Evolutionary conservation across 92 coral and sea anemone species (phyloP), one percentile per base, ranked within the genome.

Genomic region (Parazoanthus atlanticus): DNA sequence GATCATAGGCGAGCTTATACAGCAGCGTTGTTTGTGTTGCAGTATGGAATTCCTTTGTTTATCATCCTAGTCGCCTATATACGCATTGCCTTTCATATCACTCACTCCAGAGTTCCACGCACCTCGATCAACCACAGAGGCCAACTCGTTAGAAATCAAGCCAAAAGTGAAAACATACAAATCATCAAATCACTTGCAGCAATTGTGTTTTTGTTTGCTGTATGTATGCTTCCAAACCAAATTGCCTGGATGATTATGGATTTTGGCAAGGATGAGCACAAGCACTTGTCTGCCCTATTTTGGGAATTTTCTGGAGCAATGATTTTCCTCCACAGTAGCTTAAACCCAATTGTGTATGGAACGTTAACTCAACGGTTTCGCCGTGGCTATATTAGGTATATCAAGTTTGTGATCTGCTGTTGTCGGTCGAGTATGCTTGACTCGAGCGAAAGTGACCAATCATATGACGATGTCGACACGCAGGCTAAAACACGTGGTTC

Each of bases 211-310:
- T 79, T 92, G n/a, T 97, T 97, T 79, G 93, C 96, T 49, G 89
- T 92, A 25, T 93, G 98, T 33, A 97, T 94, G 95, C 79, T 97
- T 78, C 98, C 98, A 19, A 95, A 96, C 73, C 93, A 96, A 64
- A 95, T 97, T 41, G 98, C 96, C 7, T 97, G 99, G 99, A 90
- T 97, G 89, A 74, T 96, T 86, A 79, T 88, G 76, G 98, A 97
- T 67, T 95, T 97, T 86, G 99, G 96, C 5, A 92, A 93, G n/a
- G 93, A 89, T 15, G 74, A 94, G 15, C 64, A 92, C 66, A 85
- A 92, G 73, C 90, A 97, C 47, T 81, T 97, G 31, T 90, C 95
- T 28, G 90, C 84, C 17, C 88, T 88, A 34, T 95, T 97, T 86
- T 95, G 98, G 98, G 82, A 90, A 30, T 88, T 92, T 36, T 94